Percentiles rank a stretch among this genome's conserved stretches.
phyloP scores from a whole-genome alignment of 2,113 vertebrate species.

The Gobio gobio region DNA sequence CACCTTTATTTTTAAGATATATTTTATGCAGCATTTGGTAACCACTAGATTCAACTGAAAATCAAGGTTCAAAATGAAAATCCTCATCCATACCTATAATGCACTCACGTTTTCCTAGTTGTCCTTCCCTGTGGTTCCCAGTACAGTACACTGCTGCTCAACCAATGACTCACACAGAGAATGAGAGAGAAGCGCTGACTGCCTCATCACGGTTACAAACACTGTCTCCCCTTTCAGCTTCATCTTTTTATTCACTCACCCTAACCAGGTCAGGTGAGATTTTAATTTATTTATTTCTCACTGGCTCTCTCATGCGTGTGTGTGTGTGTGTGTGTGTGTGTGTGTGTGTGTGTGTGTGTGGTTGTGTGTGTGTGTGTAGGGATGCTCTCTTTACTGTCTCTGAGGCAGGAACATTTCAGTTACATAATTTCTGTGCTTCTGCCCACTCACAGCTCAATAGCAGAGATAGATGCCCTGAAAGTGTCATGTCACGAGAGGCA shows the following conservation, averaged over 20 bases:
- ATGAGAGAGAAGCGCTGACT: not conserved
- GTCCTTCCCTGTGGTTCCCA: conserved; percentile 14
- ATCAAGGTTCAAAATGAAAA: not conserved
- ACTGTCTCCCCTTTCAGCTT: conserved; percentile 12
- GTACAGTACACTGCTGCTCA: conserved; percentile 11
- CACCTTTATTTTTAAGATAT: too few relatives aligned
- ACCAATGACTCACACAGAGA: conserved; percentile 22
- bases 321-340: not conserved
- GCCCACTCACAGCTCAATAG: conserved; percentile 31
- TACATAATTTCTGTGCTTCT: conserved; percentile 34
- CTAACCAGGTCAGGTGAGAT: conserved; percentile 49
- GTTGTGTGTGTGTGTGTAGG: conserved; percentile 1
- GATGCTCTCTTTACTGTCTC: conserved; percentile 26
- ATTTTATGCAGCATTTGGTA: not conserved
- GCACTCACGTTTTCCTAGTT: not conserved
- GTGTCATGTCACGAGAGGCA: conserved; percentile 9
- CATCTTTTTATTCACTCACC: conserved; percentile 40
- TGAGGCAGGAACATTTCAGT: conserved; percentile 28
- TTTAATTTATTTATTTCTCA: conserved; percentile 33
- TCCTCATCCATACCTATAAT: not conserved
- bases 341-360: not conserved
- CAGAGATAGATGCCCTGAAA: conserved; percentile 10
- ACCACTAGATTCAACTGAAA: not conserved
- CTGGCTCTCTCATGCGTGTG: not conserved
- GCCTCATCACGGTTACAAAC: conserved; percentile 32